A percentile compares a stretch with the other conserved stretches of the same genome.
These are phyloP conservation scores for Indicator maculatus DNA, from an alignment of 2,113 vertebrate species.

Conservation along the genomic window DNA sequence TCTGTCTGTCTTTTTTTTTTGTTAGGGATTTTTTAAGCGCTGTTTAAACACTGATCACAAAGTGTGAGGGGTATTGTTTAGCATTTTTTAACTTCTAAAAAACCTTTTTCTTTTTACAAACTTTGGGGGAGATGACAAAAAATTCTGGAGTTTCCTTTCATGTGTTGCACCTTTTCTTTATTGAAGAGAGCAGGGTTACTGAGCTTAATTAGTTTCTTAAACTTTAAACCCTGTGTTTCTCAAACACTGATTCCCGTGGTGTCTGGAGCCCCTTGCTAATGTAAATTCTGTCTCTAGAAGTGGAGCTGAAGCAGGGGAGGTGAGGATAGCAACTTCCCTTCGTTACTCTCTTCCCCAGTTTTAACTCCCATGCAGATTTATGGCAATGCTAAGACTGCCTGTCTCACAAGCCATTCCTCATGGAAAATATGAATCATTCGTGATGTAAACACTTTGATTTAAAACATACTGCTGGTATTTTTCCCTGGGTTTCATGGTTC, in stretches of 20 bases:
- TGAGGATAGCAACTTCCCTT: conserved; percentile 13
- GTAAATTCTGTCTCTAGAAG: conserved; percentile 3
- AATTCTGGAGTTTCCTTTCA: background rate
- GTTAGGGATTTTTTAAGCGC: background rate
- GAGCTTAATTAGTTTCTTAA: background rate
- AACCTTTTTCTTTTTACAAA: background rate
- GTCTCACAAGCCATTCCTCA: conserved; percentile 59
- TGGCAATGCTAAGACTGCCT: conserved; percentile 37
- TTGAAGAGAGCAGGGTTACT: background rate
- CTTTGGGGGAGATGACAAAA: conserved; percentile 20
- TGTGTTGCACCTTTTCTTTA: background rate
- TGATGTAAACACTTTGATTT: conserved; percentile 75
- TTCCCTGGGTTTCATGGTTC: conserved; percentile 53
- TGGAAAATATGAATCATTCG: conserved; percentile 79
- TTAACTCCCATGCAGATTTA: conserved; percentile 64
- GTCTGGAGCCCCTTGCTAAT: conserved; percentile 17
- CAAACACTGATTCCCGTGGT: background rate
- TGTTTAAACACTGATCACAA: background rate
- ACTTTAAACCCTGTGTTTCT: background rate
- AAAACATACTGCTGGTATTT: conserved; percentile 71
- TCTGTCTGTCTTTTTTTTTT: background rate
- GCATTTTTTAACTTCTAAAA: background rate
- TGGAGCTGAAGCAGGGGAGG: background rate
- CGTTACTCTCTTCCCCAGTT: conserved; percentile 30
- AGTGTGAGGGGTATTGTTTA: background rate